Evolutionary conservation across 2,888 invertebrate genomes (phyloP).

Genomic region (Lapara coniferarum): DNA sequence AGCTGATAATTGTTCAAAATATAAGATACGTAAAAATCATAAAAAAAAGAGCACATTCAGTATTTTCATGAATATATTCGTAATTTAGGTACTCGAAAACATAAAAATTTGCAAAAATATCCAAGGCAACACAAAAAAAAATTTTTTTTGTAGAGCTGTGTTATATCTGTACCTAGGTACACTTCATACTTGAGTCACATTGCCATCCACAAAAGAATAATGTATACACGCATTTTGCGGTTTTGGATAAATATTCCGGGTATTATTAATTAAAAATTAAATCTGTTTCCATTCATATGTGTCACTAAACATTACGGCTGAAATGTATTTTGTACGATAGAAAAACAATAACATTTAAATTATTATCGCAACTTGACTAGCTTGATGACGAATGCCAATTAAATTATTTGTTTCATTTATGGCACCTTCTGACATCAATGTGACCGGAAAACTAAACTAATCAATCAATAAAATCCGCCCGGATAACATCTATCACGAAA

Average conservation of each 20-base stretch:
- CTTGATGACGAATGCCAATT: neutral
- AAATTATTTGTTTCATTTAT: too few relatives aligned
- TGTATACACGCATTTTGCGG: neutral
- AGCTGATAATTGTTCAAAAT: too few relatives aligned
- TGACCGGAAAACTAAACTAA: neutral
- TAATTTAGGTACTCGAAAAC: too few relatives aligned
- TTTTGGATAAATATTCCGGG: conserved; percentile 3
- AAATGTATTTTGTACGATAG: neutral
- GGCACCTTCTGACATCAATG: neutral
- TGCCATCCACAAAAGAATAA: neutral
- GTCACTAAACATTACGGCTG: neutral
- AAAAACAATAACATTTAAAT: neutral
- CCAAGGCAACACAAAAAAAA: too few relatives aligned
- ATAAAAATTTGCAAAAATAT: too few relatives aligned
- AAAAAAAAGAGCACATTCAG: too few relatives aligned
- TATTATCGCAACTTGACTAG: neutral
- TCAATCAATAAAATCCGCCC: neutral
- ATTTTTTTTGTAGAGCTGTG: too few relatives aligned
- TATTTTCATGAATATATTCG: too few relatives aligned
- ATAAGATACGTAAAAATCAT: too few relatives aligned
- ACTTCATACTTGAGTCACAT: neutral
- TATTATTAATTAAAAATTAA: neutral
- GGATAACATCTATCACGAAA: too few relatives aligned
- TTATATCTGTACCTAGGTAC: neutral
- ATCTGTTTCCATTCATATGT: conserved; percentile 6